Evolutionary conservation across 1,140 invertebrate species (phyloP).

Genomic region (Oreohelix idahoensis): DNA sequence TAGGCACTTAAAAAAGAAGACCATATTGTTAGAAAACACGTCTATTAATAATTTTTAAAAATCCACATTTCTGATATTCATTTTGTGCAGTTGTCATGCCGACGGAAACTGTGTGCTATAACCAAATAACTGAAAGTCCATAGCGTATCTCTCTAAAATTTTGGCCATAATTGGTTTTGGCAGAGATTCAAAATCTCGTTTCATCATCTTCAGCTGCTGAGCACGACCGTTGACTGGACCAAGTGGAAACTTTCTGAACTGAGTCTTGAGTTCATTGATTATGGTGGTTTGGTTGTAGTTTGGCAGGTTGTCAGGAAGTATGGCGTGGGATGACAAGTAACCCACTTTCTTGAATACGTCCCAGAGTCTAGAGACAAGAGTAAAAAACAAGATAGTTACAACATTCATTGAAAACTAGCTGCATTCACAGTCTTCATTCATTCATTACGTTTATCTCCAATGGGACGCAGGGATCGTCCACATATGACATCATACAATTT

Average conservation of each 20-base stretch:
- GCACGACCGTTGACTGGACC: conserved; percentile 18
- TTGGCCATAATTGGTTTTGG: conserved; percentile 35
- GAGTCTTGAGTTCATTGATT: conserved; percentile 19
- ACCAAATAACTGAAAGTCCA: conserved; percentile 38
- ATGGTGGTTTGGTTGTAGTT: conserved; percentile 39
- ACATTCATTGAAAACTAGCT: too few species aligned
- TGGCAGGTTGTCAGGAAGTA: conserved; percentile 21
- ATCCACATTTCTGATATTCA: not conserved
- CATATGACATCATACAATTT: too few species aligned
- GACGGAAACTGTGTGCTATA: conserved; percentile 26
- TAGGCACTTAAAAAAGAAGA: too few species aligned
- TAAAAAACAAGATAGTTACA: too few species aligned
- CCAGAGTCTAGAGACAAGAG: conserved; percentile 6
- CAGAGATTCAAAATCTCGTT: conserved; percentile 27
- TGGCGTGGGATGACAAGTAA: conserved; percentile 21
- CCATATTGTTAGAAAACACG: too few species aligned
- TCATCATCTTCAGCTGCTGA: conserved; percentile 34
- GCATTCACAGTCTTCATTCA: too few species aligned
- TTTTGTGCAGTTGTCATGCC: not conserved
- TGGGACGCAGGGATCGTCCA: too few species aligned
- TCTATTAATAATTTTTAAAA: too few species aligned
- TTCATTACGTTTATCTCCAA: too few species aligned
- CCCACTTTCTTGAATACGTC: conserved; percentile 38
- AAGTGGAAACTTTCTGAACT: conserved; percentile 28
- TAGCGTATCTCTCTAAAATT: conserved; percentile 29